Evolutionary conservation across 2,113 vertebrate genomes (phyloP), one percentile per base, ranked within the genome.

Genomic region (Lathamus discolor): DNA sequence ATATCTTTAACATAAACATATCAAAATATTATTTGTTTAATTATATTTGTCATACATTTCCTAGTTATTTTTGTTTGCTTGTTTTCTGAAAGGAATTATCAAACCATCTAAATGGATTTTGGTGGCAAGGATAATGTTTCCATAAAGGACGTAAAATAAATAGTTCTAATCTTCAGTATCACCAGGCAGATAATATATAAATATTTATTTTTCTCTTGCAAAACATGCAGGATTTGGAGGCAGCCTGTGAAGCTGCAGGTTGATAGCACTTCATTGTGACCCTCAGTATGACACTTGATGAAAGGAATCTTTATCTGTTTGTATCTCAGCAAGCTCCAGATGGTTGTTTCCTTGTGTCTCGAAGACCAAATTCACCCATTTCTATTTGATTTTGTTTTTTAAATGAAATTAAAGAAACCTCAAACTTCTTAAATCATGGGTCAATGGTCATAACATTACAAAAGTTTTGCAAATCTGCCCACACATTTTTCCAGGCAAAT

Each of bases 21-120:
- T 96, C 61, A 95, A 96, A 96, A 93, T 90, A 55, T 33, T 49
- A 54, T 76, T 64, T 63, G n/a, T 97, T 95, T 96, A 93, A 97
- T 95, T 97, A 70, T 83, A 62, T 88, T 81, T 97, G 93, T 96
- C 52, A 90, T 86, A 2, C 46, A 27, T 85, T 97, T 86, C 74
- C 77, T 75, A 73, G 49, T 37, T 93, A 44, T 64, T 46, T 69
- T 59, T 35, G 68, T 80, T 41, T 67, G 43, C 17, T 48, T 44
- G 12, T 69, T 94, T 85, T 44, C 66, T 93, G 69, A 86, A 69
- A 86, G 44, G 27, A 67, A 72, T 91, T 91, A 95, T 67, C 67
- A 77, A 74, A 55, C 43, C 17, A 82, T 91, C 70, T 87, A 67
- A 92, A 48, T 11, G 82, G 76, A 59, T 88, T 93, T 91, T 66